Conservation (phyloP, 2,113 vertebrate genomes). For the Microcebus murinus region DNA sequence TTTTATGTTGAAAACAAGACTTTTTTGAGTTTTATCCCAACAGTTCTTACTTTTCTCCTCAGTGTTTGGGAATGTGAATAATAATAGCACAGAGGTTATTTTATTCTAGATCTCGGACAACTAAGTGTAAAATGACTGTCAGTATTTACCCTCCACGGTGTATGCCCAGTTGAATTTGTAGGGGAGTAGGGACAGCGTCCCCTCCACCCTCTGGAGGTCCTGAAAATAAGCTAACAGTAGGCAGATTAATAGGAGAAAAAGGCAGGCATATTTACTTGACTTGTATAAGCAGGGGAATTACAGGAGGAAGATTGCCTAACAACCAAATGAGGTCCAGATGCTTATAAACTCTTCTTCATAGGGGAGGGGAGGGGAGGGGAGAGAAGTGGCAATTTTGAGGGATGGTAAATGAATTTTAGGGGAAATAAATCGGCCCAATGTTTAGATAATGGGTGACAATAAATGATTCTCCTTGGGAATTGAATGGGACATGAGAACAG, state of each 20-base stretch:
- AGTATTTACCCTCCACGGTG: constrained; percentile 39
- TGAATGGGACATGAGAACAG: neutral
- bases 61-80: neutral
- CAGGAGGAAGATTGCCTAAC: neutral
- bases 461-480: neutral
- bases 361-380: neutral
- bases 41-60: constrained; percentile 21
- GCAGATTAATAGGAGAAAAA: neutral
- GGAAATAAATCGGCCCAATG: neutral
- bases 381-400: neutral
- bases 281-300: neutral
- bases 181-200: neutral
- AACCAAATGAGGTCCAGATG: neutral
- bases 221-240: neutral
- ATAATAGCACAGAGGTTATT: constrained; percentile 48
- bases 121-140: constrained; percentile 34
- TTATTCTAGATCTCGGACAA: constrained; percentile 41
- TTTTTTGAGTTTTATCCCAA: neutral
- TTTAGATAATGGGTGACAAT: neutral
- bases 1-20: neutral
- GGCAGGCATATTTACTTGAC: neutral
- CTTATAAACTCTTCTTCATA: neutral
- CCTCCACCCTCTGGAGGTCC: neutral
- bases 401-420: neutral
- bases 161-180: constrained; percentile 55